Base-by-base conservation (phyloP, 2,888 invertebrate genomes). In the Amblyjoppa fuscipennis region DNA sequence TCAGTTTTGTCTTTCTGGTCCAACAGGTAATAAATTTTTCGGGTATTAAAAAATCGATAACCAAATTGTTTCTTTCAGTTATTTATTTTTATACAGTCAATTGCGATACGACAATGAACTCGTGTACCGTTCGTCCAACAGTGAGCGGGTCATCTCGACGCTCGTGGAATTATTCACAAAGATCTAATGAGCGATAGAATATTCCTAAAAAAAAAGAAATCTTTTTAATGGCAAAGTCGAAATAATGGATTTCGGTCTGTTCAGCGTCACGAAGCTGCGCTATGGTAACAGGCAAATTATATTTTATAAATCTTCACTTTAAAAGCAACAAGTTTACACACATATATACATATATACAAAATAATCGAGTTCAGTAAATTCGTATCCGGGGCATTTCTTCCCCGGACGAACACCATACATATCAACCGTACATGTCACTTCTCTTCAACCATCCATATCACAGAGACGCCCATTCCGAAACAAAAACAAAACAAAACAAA, bases 81-180 rank as follows among this genome's bases (percentile, higher is more conserved):
- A 28, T 59, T 59, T 59, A 25, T 25, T 25, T 20, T 25, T 9
- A 2, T 11, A 3, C 20, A 59, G 20, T 4, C 25, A 11, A 59
- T 25, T 25, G 56, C 53, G 16, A 49, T 20, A 6, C 20, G n/a
- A 53, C 51, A 66, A n/a, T 31, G 59, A 16, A 3, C 9, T 20
- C 56, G 56, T 59, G 7, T 84, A 38, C 61, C 74, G 4, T 88
- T 85, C 73, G 84, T 89, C 77, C 95, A 95, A 1, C 95, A 98
- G 97, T 99, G 99, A 90, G 99, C 99, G 99, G 99, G 99, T 16
- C 99, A 99, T 95, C 95, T 99, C 81, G 99, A 99, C 95, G 99
- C 99, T 74, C 97, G 99, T 91, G 98, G 98, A 89, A 99, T 99
- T 91, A 96, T 99, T 87, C 99, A 99, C 95, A 99, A 99, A 94